These are phyloP conservation scores for Misgurnus mizolepis DNA, from an alignment of 2,113 vertebrate genomes.

Conservation along the genomic window DNA sequence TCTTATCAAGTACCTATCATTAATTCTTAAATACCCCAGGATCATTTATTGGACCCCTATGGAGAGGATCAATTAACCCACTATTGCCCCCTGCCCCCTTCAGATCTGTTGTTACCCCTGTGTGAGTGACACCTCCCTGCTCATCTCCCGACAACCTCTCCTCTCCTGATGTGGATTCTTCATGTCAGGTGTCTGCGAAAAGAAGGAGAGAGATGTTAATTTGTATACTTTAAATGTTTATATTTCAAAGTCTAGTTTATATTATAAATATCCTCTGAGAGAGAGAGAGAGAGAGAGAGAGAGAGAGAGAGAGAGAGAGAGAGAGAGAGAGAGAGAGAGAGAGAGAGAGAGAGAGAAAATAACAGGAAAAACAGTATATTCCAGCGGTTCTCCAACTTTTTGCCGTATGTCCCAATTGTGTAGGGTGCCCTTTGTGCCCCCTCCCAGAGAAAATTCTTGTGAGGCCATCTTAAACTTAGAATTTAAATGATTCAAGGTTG, in stretches of 20 bases:
- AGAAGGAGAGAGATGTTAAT: not conserved
- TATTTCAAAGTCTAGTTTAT: no score
- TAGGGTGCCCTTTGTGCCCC: no score
- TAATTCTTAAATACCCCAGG: constrained; percentile 54
- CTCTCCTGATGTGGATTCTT: constrained; percentile 49
- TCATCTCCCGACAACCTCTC: constrained; percentile 28
- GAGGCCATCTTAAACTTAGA: no score
- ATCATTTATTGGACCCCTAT: constrained; percentile 23
- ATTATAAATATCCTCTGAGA: not conserved
- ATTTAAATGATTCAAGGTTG: no score
- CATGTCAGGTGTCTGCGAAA: constrained; percentile 28
- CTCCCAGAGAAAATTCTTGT: no score
- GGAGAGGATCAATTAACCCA: constrained; percentile 50
- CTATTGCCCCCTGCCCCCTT: constrained; percentile 33
- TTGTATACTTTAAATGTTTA: no score
- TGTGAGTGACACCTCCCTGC: constrained; percentile 60
- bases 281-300: not conserved
- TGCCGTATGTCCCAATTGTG: no score
- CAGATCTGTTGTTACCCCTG: constrained; percentile 59
- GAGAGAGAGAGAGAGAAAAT: no score
- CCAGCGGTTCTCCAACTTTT: no score
- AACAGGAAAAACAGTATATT: no score
- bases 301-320: no score
- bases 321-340: no score
- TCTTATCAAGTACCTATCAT: constrained; percentile 36